Conservation (phyloP, 1,140 invertebrate genomes). For the Oedothorax gibbosus region DNA sequence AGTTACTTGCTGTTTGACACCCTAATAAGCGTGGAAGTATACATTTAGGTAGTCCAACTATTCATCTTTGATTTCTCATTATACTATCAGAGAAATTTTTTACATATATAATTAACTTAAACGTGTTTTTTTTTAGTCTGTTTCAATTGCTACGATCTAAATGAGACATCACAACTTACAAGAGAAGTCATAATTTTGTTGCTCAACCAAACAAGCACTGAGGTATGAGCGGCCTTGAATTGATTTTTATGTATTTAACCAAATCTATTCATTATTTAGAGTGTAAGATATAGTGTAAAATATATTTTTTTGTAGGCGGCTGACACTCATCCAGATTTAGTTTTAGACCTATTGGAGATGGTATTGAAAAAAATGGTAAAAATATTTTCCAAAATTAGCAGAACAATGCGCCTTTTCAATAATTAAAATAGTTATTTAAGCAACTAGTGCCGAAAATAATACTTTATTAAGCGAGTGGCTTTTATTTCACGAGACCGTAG, state of each 20-base stretch:
- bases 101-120: not conserved
- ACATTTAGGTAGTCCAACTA: too few species aligned
- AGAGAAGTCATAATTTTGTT: conserved; percentile 32
- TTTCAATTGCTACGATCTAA: conserved; percentile 45
- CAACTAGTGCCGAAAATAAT: too few species aligned
- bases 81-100: not conserved
- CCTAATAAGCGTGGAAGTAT: too few species aligned
- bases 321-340: conserved; percentile 23
- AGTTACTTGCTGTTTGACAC: not conserved
- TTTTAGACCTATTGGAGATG: conserved; percentile 35
- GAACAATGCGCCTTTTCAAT: not conserved
- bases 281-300: not conserved
- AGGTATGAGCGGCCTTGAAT: conserved; percentile 9
- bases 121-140: conserved; percentile 27
- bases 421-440: too few species aligned
- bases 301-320: conserved; percentile 24
- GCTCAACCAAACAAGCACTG: conserved; percentile 22
- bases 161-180: conserved; percentile 35
- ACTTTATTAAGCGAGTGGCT: too few species aligned
- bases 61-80: not conserved
- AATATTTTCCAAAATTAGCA: conserved; percentile 1
- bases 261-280: not conserved
- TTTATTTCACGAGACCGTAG: too few species aligned
- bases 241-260: not conserved
- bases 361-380: conserved; percentile 39